A percentile compares a stretch with the other conserved stretches of the same genome.
Evolutionary conservation across 2,113 vertebrate species (phyloP).

Genomic region (Chrysochloris asiatica): DNA sequence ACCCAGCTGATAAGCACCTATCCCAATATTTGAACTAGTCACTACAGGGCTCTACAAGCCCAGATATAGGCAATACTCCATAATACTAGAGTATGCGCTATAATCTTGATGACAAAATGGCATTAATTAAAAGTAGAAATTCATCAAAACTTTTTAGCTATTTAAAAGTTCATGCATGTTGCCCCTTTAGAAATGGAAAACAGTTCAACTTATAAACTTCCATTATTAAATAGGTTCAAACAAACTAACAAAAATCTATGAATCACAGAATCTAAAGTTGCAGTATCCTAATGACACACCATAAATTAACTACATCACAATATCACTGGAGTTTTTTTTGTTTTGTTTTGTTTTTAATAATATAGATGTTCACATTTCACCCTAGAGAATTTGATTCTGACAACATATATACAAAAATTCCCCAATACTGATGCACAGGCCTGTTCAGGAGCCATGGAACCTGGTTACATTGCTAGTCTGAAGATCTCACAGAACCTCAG

Average conservation of each 20-base stretch:
- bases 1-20: background rate
- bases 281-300: background rate
- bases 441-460: background rate
- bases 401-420: background rate
- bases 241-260: background rate
- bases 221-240: background rate
- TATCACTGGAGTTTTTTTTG: background rate
- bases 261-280: background rate
- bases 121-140: background rate
- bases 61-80: background rate
- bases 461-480: background rate
- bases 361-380: background rate
- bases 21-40: background rate
- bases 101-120: conserved; percentile 4
- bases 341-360: conserved; percentile 6
- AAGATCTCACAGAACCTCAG: background rate
- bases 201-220: background rate
- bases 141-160: background rate
- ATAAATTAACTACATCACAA: background rate
- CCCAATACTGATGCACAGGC: background rate
- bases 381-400: background rate
- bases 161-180: background rate
- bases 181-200: background rate
- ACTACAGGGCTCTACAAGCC: background rate
- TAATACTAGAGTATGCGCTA: background rate